Base-by-base conservation (phyloP, 2,888 invertebrate species). In the Philhelius pedissequus region DNA sequence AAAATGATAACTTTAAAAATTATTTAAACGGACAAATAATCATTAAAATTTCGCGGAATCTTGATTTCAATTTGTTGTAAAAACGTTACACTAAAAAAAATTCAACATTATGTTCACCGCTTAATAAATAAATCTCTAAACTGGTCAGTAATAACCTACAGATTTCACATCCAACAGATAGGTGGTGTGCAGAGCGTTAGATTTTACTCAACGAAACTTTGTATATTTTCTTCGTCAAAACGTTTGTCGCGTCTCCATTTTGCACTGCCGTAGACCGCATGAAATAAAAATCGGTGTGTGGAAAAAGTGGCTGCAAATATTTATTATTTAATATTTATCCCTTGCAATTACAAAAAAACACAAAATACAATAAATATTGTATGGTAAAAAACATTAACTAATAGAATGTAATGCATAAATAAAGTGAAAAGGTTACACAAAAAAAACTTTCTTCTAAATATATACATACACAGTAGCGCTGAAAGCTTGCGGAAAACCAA, bases 241-340 rank as follows among this genome's bases (percentile, higher is more conserved):
- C 27, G 13, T 79, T 87, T 87, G 86, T 79, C 87, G 88, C 87
- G 87, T 88, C 88, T 88, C 88, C 88, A 88, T 88, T 88, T 88
- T 88, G 88, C 88, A 87, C 78, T 87, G 84, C 64, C 82, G 80
- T 50, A 80, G 83, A 87, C 88, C 87, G 87, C 87, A 87, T 88
- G 87, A 87, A 87, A 86, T 84, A 84, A 80, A 71, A 35, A 56
- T 71, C 76, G 64, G 73, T 48, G 78, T 79, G 79, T 64, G 66
- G 38, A 69, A 75, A 77, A 79, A 80, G 75, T 84, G 66, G 52
- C 75, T 66, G 66, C 60, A 80, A 84, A 80, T 80, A 80, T 71
- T 80, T 71, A 68, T 75, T 60, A 75, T 30, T 74, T 18, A 54
- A 71, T 68, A 71, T 80, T 75, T 80, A 45, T 7, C 40, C 60